Conservation (phyloP, 1,140 invertebrate genomes). For the Platyscapa corneri region DNA sequence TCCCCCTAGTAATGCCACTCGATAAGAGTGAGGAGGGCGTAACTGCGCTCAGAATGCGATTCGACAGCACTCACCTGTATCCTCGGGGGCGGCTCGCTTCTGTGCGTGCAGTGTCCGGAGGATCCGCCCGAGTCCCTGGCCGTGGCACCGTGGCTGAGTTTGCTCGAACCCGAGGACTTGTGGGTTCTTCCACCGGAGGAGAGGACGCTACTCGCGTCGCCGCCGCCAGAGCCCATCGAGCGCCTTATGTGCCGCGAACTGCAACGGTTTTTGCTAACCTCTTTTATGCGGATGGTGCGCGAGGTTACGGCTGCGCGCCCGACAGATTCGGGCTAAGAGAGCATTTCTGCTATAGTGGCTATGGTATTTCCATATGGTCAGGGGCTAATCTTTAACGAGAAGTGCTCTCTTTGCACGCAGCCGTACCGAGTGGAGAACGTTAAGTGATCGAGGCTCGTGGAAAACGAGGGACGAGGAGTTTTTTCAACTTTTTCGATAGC, state of each 20-base stretch:
- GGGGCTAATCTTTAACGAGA: too few species aligned
- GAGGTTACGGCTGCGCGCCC: not conserved
- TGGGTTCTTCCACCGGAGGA: conserved; percentile 72
- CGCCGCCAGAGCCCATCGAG: conserved; percentile 70
- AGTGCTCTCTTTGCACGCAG: too few species aligned
- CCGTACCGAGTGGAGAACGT: too few species aligned
- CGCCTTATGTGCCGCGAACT: conserved; percentile 71
- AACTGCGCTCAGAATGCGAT: not conserved
- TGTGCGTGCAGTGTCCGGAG: conserved; percentile 85
- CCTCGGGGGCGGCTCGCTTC: conserved; percentile 80
- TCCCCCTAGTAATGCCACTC: too few species aligned
- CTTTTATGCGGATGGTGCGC: not conserved
- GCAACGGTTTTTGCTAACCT: conserved; percentile 42
- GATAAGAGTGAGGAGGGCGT: too few species aligned
- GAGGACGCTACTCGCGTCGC: conserved; percentile 71
- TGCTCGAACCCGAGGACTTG: conserved; percentile 73
- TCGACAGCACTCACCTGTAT: conserved; percentile 64
- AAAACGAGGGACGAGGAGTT: too few species aligned
- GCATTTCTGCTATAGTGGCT: too few species aligned
- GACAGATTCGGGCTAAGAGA: too few species aligned
- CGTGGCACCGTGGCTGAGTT: conserved; percentile 72
- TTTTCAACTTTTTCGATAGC: too few species aligned
- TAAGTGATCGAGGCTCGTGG: too few species aligned
- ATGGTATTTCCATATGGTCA: too few species aligned
- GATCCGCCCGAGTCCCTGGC: conserved; percentile 83